Evolutionary conservation across 2,888 invertebrate species (phyloP).

Genomic region (Margaritifera margaritifera): DNA sequence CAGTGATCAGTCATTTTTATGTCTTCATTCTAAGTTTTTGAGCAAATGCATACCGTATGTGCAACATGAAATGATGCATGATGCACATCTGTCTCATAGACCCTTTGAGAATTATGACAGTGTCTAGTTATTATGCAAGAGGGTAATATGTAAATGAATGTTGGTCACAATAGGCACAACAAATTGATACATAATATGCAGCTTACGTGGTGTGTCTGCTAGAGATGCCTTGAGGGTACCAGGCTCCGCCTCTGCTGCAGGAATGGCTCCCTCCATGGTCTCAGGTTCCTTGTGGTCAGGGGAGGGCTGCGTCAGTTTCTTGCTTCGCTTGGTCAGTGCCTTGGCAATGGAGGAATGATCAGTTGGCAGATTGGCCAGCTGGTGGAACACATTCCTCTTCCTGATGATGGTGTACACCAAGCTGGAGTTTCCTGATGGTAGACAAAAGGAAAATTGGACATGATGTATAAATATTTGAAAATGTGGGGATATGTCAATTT

Average conservation of each 20-base stretch:
- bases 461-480: background rate
- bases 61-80: no score
- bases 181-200: no score
- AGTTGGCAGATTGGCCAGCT: slow-evolving; percentile 95
- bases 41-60: no score
- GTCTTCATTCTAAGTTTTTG: no score
- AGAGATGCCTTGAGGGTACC: slow-evolving; percentile 93
- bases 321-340: slow-evolving; percentile 76
- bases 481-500: no score
- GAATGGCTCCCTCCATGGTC: slow-evolving; percentile 71
- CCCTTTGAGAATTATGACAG: no score
- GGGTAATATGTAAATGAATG: no score
- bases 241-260: slow-evolving; percentile 71
- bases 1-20: no score
- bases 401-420: slow-evolving; percentile 98
- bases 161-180: no score
- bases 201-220: slow-evolving; percentile 87
- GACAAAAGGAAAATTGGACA: slow-evolving; percentile 13
- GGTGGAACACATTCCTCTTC: slow-evolving; percentile 98
- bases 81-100: no score
- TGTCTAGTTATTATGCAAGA: no score
- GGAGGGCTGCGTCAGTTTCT: slow-evolving; percentile 56
- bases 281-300: slow-evolving; percentile 57
- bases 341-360: slow-evolving; percentile 91
- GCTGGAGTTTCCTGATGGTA: slow-evolving; percentile 89